Evolutionary conservation across 1,140 invertebrate genomes (phyloP).

Genomic region (Zaprionus ornatus): DNA sequence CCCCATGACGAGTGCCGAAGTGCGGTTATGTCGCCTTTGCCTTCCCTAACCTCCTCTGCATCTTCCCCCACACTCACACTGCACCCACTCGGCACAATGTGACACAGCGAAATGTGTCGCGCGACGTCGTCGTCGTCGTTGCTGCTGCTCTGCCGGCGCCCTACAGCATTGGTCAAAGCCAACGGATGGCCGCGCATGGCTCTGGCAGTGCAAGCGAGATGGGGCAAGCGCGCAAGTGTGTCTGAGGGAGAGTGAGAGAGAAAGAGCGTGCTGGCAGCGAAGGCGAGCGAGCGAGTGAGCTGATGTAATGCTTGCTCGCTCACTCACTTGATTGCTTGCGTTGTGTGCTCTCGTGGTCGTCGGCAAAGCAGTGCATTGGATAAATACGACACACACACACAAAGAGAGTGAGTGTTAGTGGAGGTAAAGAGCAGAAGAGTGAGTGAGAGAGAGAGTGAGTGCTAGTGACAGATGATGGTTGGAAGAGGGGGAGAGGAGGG

Average conservation of each 20-base stretch:
- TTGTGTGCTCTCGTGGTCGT: not conserved
- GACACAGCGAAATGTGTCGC: constrained; percentile 75
- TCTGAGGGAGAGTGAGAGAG: constrained; percentile 3
- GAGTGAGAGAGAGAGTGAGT: not conserved
- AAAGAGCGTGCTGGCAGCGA: not conserved
- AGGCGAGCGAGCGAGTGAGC: constrained; percentile 12
- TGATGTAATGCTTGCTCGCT: constrained; percentile 4
- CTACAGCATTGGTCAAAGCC: constrained; percentile 71
- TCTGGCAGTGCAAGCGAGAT: constrained; percentile 35
- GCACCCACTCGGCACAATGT: constrained; percentile 31
- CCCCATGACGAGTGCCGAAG: constrained; percentile 39
- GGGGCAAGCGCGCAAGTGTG: not conserved
- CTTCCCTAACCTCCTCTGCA: constrained; percentile 1
- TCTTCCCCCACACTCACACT: not conserved
- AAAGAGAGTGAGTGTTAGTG: not conserved
- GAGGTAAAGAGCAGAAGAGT: not conserved
- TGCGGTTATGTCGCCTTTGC: constrained; percentile 50
- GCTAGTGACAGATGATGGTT: not conserved
- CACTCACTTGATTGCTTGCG: not conserved
- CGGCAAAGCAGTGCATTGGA: constrained; percentile 1
- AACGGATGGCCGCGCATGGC: constrained; percentile 70
- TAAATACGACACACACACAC: not conserved
- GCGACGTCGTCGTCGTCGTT: constrained; percentile 9
- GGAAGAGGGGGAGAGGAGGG: not conserved
- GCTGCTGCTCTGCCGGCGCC: constrained; percentile 18